phyloP scores from a whole-genome alignment of 1,140 invertebrate species.

The Platorchestia sp. region DNA sequence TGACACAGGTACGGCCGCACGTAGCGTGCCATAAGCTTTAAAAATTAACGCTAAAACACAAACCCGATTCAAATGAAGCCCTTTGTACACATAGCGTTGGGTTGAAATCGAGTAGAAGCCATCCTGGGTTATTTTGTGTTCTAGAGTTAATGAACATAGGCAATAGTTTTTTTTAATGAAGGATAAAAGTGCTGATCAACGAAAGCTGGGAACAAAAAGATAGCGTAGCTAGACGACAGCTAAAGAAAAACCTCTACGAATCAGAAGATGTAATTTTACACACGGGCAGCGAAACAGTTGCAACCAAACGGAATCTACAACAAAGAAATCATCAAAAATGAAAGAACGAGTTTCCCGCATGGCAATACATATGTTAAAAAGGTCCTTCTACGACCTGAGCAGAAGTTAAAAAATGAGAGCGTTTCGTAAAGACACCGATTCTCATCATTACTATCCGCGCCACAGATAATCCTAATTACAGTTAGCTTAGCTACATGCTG shows the following conservation, averaged over 20 bases:
- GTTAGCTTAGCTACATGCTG: background rate
- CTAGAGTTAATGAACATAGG: background rate
- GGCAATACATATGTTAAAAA: background rate
- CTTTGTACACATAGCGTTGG: too few relatives aligned
- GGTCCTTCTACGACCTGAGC: background rate
- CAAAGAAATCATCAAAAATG: background rate
- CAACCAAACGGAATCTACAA: background rate
- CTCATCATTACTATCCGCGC: background rate
- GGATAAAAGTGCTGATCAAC: background rate
- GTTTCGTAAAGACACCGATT: background rate
- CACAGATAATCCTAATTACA: background rate
- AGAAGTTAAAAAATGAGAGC: background rate
- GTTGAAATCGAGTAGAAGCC: too few relatives aligned
- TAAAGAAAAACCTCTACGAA: background rate
- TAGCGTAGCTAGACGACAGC: background rate
- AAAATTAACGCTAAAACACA: too few relatives aligned
- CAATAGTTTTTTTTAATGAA: background rate
- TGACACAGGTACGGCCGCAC: background rate
- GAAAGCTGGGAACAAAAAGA: background rate
- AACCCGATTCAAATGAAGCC: too few relatives aligned
- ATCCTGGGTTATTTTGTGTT: too few relatives aligned
- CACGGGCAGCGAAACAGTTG: background rate
- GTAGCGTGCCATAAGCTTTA: background rate
- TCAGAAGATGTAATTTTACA: background rate
- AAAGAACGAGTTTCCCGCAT: background rate